Evolutionary conservation across 2,113 vertebrate genomes (phyloP).

Genomic region (Emydocephalus ijimae): DNA sequence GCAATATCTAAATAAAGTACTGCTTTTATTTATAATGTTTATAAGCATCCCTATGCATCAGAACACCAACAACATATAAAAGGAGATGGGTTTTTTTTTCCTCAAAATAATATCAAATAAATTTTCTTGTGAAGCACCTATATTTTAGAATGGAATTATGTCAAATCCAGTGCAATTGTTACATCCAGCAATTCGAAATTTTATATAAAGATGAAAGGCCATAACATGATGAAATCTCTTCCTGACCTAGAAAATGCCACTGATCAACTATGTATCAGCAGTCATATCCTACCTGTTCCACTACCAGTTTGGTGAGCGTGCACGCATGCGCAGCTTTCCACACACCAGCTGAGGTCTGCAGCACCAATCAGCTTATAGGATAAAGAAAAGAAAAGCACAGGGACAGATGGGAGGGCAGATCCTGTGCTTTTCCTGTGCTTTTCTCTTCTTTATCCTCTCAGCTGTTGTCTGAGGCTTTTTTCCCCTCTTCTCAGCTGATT

Average conservation of each 20-base stretch:
- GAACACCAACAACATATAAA: slow-evolving; percentile 5
- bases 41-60: slow-evolving; percentile 6
- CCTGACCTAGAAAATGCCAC: not conserved
- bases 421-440: too few relatives aligned
- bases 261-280: not conserved
- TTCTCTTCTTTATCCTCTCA: too few relatives aligned
- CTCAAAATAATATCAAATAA: not conserved
- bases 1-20: not conserved
- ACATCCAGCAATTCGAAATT: not conserved
- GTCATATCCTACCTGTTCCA: too few relatives aligned
- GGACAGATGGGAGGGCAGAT: too few relatives aligned
- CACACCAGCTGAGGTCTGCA: too few relatives aligned
- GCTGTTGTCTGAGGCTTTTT: too few relatives aligned
- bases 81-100: not conserved
- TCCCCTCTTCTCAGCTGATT: too few relatives aligned
- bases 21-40: slow-evolving; percentile 2
- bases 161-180: not conserved
- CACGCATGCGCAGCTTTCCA: too few relatives aligned
- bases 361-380: too few relatives aligned
- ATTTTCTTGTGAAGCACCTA: slow-evolving; percentile 12
- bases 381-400: too few relatives aligned
- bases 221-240: not conserved
- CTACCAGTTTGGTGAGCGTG: too few relatives aligned
- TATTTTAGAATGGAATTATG: not conserved
- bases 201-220: not conserved